Percentiles rank a stretch among this genome's conserved stretches.
phyloP scores from a whole-genome alignment of 2,888 invertebrate genomes.

The Stenchaetothrips biformis region DNA sequence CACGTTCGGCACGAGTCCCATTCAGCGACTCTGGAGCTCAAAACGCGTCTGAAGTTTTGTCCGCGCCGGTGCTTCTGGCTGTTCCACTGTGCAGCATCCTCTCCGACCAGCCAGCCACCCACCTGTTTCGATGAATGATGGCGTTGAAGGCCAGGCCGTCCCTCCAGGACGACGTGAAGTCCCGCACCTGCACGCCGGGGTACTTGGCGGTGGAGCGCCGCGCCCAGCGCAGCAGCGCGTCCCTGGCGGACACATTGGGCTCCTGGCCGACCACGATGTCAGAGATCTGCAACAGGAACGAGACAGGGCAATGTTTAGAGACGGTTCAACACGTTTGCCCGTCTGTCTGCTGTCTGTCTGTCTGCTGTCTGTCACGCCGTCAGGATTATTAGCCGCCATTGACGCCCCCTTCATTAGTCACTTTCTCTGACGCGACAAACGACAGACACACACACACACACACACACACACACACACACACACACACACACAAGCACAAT shows the following conservation, averaged over 20 bases:
- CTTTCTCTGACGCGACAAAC: not conserved
- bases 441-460: not conserved
- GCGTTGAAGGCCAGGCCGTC: slow-evolving; percentile 99
- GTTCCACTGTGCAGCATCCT: too few relatives aligned
- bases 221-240: slow-evolving; percentile 96
- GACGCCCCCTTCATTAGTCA: slow-evolving; percentile 25
- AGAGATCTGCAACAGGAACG: slow-evolving; percentile 70
- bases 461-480: not conserved
- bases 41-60: too few relatives aligned
- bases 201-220: slow-evolving; percentile 94
- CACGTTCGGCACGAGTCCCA: too few relatives aligned
- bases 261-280: slow-evolving; percentile 95
- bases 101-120: not conserved
- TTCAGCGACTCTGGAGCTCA: too few relatives aligned
- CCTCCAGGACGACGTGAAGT: slow-evolving; percentile 96
- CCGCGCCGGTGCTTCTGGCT: too few relatives aligned
- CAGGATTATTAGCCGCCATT: slow-evolving; percentile 28
- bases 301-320: not conserved
- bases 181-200: slow-evolving; percentile 90
- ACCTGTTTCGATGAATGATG: slow-evolving; percentile 95
- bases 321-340: not conserved
- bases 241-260: slow-evolving; percentile 88
- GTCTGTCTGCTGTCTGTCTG: not conserved
- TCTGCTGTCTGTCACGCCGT: slow-evolving; percentile 27
- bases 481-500: too few relatives aligned